Percentiles rank a stretch among this genome's conserved stretches.
phyloP scores from a whole-genome alignment of 2,888 invertebrate genomes.

The Melieria crassipennis region DNA sequence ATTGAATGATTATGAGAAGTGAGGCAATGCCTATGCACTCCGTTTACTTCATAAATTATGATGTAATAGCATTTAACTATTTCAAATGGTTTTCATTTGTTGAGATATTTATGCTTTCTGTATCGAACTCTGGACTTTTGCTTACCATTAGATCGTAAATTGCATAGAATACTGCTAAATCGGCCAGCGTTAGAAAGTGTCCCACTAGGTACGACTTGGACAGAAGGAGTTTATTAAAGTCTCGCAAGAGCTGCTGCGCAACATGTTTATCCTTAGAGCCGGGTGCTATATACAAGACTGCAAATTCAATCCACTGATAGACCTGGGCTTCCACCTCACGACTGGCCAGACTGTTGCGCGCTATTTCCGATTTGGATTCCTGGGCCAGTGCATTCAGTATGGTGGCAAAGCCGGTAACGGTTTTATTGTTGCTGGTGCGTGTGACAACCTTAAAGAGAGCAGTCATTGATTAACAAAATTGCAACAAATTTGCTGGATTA shows the following conservation, averaged over 20 bases:
- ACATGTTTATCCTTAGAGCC: constrained; percentile 60
- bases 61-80: background rate
- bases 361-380: constrained; percentile 63
- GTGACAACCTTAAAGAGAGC: constrained; percentile 66
- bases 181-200: constrained; percentile 72
- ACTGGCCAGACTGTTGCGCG: constrained; percentile 51
- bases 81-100: too few relatives aligned
- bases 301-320: constrained; percentile 77
- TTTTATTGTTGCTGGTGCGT: constrained; percentile 66
- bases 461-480: background rate
- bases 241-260: constrained; percentile 60
- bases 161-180: constrained; percentile 75
- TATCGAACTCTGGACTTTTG: background rate
- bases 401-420: constrained; percentile 68
- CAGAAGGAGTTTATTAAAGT: constrained; percentile 69
- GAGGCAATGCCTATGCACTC: too few relatives aligned
- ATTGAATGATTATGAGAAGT: too few relatives aligned
- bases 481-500: background rate
- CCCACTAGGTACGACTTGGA: constrained; percentile 71
- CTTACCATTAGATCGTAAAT: constrained; percentile 75
- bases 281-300: constrained; percentile 65
- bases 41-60: too few relatives aligned
- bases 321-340: constrained; percentile 67
- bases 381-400: constrained; percentile 67
- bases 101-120: too few relatives aligned